Evolutionary conservation across 1,140 invertebrate species (phyloP).

Genomic region (Cyrtorhinus lividipennis): DNA sequence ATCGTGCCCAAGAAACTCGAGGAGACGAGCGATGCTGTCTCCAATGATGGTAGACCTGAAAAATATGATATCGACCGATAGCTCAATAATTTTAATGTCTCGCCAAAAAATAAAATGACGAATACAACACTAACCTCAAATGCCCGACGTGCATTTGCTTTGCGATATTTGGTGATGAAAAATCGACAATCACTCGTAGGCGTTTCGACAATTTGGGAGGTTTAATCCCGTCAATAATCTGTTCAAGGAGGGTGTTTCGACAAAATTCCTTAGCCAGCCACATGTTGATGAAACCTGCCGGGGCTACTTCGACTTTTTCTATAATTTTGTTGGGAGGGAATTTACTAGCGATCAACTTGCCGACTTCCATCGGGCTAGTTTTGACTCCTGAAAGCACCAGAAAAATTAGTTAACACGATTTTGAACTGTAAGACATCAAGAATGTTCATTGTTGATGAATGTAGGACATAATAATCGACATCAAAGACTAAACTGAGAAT

Average conservation of each 20-base stretch:
- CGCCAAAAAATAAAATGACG: no score
- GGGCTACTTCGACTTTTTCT: slow-evolving; percentile 64
- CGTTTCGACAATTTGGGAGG: slow-evolving; percentile 47
- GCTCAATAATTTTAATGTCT: no score
- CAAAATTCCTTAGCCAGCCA: slow-evolving; percentile 56
- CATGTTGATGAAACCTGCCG: slow-evolving; percentile 93
- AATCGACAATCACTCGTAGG: slow-evolving; percentile 76
- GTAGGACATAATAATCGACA: no score
- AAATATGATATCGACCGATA: no score
- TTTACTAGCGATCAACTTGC: slow-evolving; percentile 56
- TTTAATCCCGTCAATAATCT: slow-evolving; percentile 56
- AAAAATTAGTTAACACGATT: no score
- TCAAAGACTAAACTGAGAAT: no score
- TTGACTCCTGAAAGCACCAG: slow-evolving; percentile 40
- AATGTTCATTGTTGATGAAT: no score
- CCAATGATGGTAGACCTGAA: slow-evolving; percentile 94
- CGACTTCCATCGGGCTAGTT: slow-evolving; percentile 59
- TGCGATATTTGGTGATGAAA: slow-evolving; percentile 98
- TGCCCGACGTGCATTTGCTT: slow-evolving; percentile 99
- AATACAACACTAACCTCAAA: no score
- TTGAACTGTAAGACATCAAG: no score
- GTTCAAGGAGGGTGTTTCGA: slow-evolving; percentile 40
- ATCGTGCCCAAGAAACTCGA: slow-evolving; percentile 89
- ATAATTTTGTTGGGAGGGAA: slow-evolving; percentile 51
- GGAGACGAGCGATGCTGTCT: slow-evolving; percentile 76